Percentiles rank a stretch among this genome's conserved stretches.
These are phyloP conservation scores for Siniperca scherzeri DNA, from an alignment of 2,797 vertebrate species.

Conservation along the genomic window DNA sequence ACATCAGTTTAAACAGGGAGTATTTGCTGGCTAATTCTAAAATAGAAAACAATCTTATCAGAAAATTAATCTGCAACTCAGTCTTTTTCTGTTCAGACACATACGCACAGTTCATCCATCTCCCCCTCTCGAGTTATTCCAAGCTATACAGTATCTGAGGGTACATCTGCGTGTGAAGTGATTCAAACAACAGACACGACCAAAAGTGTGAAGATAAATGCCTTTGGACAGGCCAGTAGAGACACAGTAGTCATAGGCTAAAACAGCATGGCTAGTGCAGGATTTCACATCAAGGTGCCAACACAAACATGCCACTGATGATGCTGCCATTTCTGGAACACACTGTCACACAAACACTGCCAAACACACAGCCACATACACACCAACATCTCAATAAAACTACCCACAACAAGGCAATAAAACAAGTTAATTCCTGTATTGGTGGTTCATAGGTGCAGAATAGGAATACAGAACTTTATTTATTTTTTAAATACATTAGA, in stretches of 20 bases:
- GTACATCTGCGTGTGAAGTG: background rate
- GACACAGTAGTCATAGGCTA: slow-evolving; percentile 33
- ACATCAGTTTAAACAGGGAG: background rate
- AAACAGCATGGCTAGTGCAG: slow-evolving; percentile 49
- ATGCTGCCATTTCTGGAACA: slow-evolving; percentile 77
- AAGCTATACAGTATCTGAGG: slow-evolving; percentile 6
- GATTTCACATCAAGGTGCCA: slow-evolving; percentile 74
- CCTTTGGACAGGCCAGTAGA: slow-evolving; percentile 24
- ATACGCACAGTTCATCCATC: slow-evolving; percentile 19
- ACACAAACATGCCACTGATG: slow-evolving; percentile 74
- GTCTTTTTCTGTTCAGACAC: slow-evolving; percentile 14
- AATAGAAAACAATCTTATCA: slow-evolving; percentile 19
- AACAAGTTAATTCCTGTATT: slow-evolving; percentile 43
- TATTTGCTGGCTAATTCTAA: background rate
- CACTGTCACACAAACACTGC: slow-evolving; percentile 54
- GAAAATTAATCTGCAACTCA: slow-evolving; percentile 14
- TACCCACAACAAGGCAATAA: slow-evolving; percentile 51
- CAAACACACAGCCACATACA: slow-evolving; percentile 36
- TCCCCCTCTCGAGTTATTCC: slow-evolving; percentile 43
- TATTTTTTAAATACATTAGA: background rate
- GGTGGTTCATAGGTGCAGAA: background rate
- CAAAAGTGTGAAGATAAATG: slow-evolving; percentile 35
- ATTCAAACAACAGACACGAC: slow-evolving; percentile 12
- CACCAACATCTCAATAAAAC: slow-evolving; percentile 53
- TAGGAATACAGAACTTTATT: background rate